Conservation (phyloP, 2,113 vertebrate genomes). For the Apodemus speciosus region DNA sequence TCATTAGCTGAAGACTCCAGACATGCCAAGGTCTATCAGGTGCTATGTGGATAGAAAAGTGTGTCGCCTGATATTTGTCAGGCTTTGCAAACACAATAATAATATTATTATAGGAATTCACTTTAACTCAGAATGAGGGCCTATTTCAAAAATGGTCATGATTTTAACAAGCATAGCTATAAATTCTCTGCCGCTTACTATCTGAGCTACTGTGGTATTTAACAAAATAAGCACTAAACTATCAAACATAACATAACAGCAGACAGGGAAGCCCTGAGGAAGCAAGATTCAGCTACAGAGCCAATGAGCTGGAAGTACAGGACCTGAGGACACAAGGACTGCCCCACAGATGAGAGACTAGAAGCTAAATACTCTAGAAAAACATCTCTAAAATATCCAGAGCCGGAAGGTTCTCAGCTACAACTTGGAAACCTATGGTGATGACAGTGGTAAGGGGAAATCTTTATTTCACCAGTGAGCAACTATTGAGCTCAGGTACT, state of each 20-base stretch:
- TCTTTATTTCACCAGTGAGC: background rate
- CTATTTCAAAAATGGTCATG: conserved; percentile 39
- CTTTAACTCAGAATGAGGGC: background rate
- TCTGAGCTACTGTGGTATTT: background rate
- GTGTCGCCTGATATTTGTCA: background rate
- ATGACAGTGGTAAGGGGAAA: background rate
- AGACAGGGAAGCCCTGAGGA: background rate
- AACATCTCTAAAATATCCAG: background rate
- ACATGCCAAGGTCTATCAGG: background rate
- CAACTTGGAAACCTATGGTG: background rate
- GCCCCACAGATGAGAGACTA: background rate
- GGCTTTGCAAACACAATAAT: conserved; percentile 41
- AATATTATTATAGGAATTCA: background rate
- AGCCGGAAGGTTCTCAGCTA: background rate
- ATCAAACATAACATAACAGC: background rate
- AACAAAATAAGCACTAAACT: conserved; percentile 13
- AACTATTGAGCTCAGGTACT: background rate
- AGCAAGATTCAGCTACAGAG: background rate
- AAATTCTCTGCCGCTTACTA: conserved; percentile 4
- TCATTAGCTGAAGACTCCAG: background rate
- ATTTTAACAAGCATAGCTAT: background rate
- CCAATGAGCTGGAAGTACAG: background rate
- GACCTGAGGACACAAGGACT: background rate
- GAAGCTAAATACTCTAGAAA: background rate
- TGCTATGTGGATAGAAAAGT: background rate